Base-by-base conservation (phyloP, 2,113 vertebrate species). In the Helogale parvula region DNA sequence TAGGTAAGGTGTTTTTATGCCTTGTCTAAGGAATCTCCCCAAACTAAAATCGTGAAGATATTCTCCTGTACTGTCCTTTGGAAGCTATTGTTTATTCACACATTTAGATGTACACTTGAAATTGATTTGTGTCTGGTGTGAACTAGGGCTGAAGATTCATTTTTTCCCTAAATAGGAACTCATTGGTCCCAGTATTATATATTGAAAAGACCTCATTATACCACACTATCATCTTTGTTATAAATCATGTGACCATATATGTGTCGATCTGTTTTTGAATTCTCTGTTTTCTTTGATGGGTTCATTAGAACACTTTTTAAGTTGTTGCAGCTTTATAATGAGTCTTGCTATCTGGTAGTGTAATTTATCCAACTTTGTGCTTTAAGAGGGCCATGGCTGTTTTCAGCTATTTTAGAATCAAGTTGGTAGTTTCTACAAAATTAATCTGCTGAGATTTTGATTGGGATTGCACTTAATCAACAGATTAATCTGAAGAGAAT, bases 401-500 rank as follows among this genome's bases (percentile, higher is more conserved):
- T 92, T 66, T 72, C 38, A 93, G 21, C 50, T 95, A 31, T 74
- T 81, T 68, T 80, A 93, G 63, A 87, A 84, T 80, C 45, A 93
- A 33, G 23, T 87, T 95, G 45, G 50, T 41, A 85, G 11, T 86
- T 94, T 80, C 83, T 86, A 82, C 38, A 94, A 86, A 94, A 89
- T 81, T 90, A 94, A 68, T 33, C 33, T 85, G 23, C 41, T 86
- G 23, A 21, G 25, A 80, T 77, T 94, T 74, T 94, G 11, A 71
- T 65, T 65, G 69, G 4, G 35, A 85, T 92, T 92, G 68, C 27
- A 38, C 33, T 81, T 23, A 60, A 68, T 79, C 38, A 76, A 3
- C 81, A 68, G 16, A 41, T 86, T 45, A 65, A 54, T 74, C 47
- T 88, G 33, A 96, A 47, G 27, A 95, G 52, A 69, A 82, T 31